These are phyloP conservation scores for Eupristina koningsbergeri DNA, from an alignment of 1,140 invertebrate species.

Conservation along the genomic window DNA sequence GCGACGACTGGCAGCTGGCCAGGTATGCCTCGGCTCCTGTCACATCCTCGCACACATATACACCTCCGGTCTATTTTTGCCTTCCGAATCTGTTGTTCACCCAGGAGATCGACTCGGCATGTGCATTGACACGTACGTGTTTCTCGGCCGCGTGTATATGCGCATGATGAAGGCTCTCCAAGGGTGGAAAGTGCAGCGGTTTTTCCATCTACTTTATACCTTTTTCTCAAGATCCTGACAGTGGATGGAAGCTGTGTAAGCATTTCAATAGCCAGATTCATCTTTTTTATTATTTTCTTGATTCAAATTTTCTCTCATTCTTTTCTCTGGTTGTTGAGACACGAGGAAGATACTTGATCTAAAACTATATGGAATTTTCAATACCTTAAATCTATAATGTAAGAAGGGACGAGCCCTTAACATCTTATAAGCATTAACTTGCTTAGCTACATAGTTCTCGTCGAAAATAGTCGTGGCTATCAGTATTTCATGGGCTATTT, in stretches of 20 bases:
- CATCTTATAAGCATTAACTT: no score
- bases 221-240: neutral
- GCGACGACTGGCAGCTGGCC: conserved; percentile 63
- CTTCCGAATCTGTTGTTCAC: neutral
- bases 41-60: conserved; percentile 54
- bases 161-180: no score
- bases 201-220: neutral
- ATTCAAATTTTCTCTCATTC: no score
- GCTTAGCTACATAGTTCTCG: no score
- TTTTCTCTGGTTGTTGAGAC: no score
- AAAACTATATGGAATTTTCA: no score
- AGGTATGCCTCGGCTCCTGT: conserved; percentile 67
- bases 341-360: no score
- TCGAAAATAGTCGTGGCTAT: no score
- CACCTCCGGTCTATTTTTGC: neutral
- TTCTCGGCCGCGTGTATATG: neutral
- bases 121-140: neutral
- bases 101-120: neutral
- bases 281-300: neutral
- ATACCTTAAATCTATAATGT: no score
- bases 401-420: no score
- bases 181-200: neutral
- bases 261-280: neutral
- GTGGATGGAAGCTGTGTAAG: no score
- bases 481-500: no score